A percentile compares a stretch with the other conserved stretches of the same genome.
Conservation (phyloP, 2,797 vertebrate species). For the Otolemur crassicaudatus region DNA sequence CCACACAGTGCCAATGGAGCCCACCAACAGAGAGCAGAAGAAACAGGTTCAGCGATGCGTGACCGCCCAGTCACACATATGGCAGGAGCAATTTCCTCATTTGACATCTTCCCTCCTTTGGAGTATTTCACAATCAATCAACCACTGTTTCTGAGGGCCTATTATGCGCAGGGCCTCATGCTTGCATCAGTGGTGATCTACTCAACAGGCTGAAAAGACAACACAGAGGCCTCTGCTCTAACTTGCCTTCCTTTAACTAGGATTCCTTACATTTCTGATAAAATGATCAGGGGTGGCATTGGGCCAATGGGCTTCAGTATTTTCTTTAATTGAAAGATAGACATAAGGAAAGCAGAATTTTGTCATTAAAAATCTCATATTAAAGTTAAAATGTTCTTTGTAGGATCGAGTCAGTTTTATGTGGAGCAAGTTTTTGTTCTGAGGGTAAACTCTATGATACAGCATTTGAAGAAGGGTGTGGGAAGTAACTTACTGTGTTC, state of each 20-base stretch:
- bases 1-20: background rate
- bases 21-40: background rate
- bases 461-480: background rate
- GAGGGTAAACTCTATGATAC: background rate
- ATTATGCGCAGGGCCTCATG: background rate
- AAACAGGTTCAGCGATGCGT: background rate
- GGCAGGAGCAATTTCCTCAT: background rate
- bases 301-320: background rate
- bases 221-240: background rate
- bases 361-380: background rate
- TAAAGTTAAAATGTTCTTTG: background rate
- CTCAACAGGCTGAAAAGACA: background rate
- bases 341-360: background rate
- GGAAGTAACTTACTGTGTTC: background rate
- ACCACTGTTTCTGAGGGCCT: background rate
- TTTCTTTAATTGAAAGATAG: slow-evolving; percentile 46
- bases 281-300: background rate
- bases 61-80: background rate
- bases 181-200: background rate
- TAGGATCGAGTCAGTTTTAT: slow-evolving; percentile 18
- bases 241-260: background rate
- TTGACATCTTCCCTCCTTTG: background rate
- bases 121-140: background rate
- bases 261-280: background rate
- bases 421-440: background rate